A percentile compares a stretch with the other conserved stretches of the same genome.
phyloP scores from a whole-genome alignment of 1,140 invertebrate species.

The Drosophila sucinea region DNA sequence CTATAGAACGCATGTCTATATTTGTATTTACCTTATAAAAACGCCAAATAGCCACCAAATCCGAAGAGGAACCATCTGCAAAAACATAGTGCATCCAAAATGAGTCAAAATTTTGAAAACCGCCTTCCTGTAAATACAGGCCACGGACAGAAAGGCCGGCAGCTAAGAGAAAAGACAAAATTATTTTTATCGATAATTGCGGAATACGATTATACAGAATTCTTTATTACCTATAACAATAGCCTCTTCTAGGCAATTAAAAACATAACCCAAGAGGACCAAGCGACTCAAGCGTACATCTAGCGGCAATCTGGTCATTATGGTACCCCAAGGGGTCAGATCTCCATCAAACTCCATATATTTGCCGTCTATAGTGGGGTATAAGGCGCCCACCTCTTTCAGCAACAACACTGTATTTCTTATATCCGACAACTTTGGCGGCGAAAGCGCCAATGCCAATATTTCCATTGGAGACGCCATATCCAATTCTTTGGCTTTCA shows the following conservation, averaged over 20 bases:
- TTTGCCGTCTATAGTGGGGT: slow-evolving; percentile 85
- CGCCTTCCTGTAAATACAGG: slow-evolving; percentile 85
- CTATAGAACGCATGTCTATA: neutral
- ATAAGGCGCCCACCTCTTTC: slow-evolving; percentile 92
- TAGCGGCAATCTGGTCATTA: slow-evolving; percentile 93
- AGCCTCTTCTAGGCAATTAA: slow-evolving; percentile 92
- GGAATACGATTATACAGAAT: neutral
- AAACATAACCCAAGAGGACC: slow-evolving; percentile 94
- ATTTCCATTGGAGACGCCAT: slow-evolving; percentile 93
- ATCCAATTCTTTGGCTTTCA: slow-evolving; percentile 92
- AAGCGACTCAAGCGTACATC: slow-evolving; percentile 93
- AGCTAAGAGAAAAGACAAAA: slow-evolving; percentile 83
- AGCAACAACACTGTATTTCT: slow-evolving; percentile 91
- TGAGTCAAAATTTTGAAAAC: slow-evolving; percentile 86
- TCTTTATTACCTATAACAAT: slow-evolving; percentile 92
- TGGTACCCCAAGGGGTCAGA: slow-evolving; percentile 92
- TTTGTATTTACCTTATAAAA: slow-evolving; percentile 88
- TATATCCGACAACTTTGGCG: slow-evolving; percentile 93
- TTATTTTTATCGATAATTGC: slow-evolving; percentile 5
- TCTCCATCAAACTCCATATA: slow-evolving; percentile 91
- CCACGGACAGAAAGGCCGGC: slow-evolving; percentile 92
- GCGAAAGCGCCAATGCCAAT: slow-evolving; percentile 92
- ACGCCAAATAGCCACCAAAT: slow-evolving; percentile 92
- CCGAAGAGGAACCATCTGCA: slow-evolving; percentile 92
- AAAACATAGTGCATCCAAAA: slow-evolving; percentile 92